Evolutionary conservation across 2,797 vertebrate species (phyloP).

Genomic region (Eupleurogrammus muticus): DNA sequence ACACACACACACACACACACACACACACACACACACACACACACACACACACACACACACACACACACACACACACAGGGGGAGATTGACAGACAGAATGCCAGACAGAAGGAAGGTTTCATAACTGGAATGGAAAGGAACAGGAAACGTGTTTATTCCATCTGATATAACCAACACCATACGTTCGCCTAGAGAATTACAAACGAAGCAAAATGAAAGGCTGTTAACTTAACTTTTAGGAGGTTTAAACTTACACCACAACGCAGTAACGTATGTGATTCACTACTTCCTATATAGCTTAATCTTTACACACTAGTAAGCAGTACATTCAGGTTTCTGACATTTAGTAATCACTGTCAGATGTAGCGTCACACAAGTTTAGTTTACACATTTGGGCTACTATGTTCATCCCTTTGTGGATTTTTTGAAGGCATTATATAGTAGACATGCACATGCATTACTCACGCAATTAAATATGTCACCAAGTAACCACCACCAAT

Average conservation of each 20-base stretch:
- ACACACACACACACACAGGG: no score
- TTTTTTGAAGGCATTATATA: background rate
- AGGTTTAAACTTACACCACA: background rate
- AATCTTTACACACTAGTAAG: no score
- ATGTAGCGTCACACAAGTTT: background rate
- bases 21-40: constrained; percentile 19
- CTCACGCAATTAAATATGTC: no score
- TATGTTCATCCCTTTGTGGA: no score
- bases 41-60: no score
- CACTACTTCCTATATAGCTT: no score
- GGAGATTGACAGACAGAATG: background rate
- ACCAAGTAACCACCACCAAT: no score
- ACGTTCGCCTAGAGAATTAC: constrained; percentile 11
- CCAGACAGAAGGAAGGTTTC: constrained; percentile 15
- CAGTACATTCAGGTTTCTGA: no score
- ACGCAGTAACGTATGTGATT: no score
- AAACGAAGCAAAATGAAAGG: constrained; percentile 1
- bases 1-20: constrained; percentile 36
- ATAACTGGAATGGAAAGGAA: constrained; percentile 55
- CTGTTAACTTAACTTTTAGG: no score
- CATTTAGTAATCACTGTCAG: background rate
- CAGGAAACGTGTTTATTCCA: constrained; percentile 59
- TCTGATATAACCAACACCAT: constrained; percentile 37
- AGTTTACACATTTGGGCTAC: background rate
- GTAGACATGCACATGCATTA: background rate